Conservation (phyloP, 2,888 invertebrate species). For the Agonopterix subpropinquella region DNA sequence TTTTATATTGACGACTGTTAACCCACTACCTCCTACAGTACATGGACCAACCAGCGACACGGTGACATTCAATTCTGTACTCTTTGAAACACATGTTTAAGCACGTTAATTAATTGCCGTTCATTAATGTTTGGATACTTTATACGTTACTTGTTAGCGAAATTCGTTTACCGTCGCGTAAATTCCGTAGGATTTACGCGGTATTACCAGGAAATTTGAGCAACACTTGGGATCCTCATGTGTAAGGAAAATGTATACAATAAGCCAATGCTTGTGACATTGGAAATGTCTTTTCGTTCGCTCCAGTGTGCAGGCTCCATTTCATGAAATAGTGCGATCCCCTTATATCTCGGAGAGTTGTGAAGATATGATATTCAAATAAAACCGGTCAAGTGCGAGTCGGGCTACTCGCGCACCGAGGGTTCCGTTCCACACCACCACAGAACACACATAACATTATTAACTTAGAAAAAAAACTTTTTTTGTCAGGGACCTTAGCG, state of each 20-base stretch:
- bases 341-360: no score
- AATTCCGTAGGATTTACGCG: constrained; percentile 21
- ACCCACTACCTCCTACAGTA: constrained; percentile 59
- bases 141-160: constrained; percentile 24
- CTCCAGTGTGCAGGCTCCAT: no score
- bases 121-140: constrained; percentile 11
- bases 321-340: no score
- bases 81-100: constrained; percentile 25
- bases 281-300: no score
- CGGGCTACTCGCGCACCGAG: no score
- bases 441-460: no score
- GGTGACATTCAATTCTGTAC: constrained; percentile 35
- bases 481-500: no score
- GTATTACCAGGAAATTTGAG: constrained; percentile 53
- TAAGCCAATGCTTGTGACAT: no score
- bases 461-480: no score
- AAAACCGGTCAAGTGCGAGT: no score
- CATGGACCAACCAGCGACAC: constrained; percentile 34
- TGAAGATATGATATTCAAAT: no score
- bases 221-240: constrained; percentile 25
- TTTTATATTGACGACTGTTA: constrained; percentile 63
- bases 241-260: constrained; percentile 30
- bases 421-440: no score
- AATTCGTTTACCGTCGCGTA: constrained; percentile 23
- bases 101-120: constrained; percentile 16